phyloP scores from a whole-genome alignment of 2,888 invertebrate genomes.

The Hermaeophaga mercurialis region DNA sequence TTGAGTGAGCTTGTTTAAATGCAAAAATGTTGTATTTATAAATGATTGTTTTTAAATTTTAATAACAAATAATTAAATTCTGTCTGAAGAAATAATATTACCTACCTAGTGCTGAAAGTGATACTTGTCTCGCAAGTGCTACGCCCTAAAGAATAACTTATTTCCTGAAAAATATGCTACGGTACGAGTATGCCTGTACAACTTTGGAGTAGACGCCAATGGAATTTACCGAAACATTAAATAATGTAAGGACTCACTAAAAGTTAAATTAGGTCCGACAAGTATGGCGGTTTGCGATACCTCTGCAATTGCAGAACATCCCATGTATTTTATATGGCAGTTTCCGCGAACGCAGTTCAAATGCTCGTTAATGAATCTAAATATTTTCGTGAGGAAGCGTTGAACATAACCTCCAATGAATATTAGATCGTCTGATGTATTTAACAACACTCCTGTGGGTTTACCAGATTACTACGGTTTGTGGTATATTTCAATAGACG shows the following conservation, averaged over 20 bases:
- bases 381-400: slow-evolving; percentile 20
- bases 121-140: too few species aligned
- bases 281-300: slow-evolving; percentile 1
- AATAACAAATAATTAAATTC: too few species aligned
- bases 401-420: slow-evolving; percentile 9
- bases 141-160: too few species aligned
- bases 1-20: too few species aligned
- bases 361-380: slow-evolving; percentile 13
- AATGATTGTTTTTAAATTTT: too few species aligned
- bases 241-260: neutral
- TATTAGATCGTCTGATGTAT: slow-evolving; percentile 7
- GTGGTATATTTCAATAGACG: too few species aligned
- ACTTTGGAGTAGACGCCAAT: too few species aligned
- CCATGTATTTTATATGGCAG: slow-evolving; percentile 9
- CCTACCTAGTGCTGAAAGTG: too few species aligned
- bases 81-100: too few species aligned
- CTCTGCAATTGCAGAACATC: slow-evolving; percentile 8
- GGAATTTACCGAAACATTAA: neutral
- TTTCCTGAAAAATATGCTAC: too few species aligned
- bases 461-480: neutral
- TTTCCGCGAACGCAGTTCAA: slow-evolving; percentile 18
- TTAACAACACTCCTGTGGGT: slow-evolving; percentile 3
- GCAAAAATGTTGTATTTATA: too few species aligned
- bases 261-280: slow-evolving; percentile 6
- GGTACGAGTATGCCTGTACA: too few species aligned